Evolutionary conservation across 2,113 vertebrate species (phyloP).

Genomic region (Pseudopipra pipra): DNA sequence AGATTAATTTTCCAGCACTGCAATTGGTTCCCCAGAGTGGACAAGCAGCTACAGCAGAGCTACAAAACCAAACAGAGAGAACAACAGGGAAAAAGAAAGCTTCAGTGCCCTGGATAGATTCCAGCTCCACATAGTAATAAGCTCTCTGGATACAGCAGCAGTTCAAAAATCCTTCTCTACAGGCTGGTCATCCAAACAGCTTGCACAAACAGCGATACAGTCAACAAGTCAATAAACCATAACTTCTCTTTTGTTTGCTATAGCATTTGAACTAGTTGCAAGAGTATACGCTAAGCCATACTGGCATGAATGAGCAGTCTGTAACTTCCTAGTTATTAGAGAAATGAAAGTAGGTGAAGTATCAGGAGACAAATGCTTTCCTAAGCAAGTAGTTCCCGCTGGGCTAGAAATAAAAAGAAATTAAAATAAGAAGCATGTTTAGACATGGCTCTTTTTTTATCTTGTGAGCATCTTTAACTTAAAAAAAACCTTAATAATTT

Average conservation of each 20-base stretch:
- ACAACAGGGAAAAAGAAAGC: neutral
- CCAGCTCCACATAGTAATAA: neutral
- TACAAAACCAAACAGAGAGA: neutral
- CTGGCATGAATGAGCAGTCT: neutral
- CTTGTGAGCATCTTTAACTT: neutral
- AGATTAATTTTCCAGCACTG: slow-evolving; percentile 24
- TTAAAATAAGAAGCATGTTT: neutral
- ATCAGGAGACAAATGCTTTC: neutral
- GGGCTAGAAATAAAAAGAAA: neutral
- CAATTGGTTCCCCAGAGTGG: neutral
- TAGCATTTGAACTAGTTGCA: neutral
- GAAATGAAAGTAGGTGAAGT: neutral
- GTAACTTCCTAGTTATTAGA: neutral
- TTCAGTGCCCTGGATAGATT: neutral
- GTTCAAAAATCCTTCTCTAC: neutral
- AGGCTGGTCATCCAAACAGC: neutral
- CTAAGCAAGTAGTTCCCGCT: neutral
- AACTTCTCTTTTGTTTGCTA: neutral
- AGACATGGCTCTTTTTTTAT: neutral
- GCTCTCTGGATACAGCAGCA: neutral
- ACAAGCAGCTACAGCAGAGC: neutral
- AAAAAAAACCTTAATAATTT: neutral
- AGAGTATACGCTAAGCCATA: neutral
- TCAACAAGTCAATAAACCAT: neutral
- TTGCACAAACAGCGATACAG: neutral